Evolutionary conservation across 2,888 invertebrate genomes (phyloP).

Genomic region (Pseudococcus viburni): DNA sequence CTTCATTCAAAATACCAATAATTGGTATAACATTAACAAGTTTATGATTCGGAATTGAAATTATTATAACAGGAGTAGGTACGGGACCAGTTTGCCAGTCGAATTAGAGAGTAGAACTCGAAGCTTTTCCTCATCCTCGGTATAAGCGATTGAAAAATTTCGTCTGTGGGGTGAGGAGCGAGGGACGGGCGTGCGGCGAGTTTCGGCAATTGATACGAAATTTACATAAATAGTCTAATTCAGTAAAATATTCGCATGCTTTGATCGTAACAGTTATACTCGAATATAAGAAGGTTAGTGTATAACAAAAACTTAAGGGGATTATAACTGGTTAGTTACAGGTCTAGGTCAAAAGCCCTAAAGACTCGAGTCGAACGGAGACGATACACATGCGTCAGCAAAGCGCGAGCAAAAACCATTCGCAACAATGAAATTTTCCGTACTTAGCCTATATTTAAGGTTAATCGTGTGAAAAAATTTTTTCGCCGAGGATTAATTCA

Average conservation of each 20-base stretch:
- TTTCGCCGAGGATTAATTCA: background rate
- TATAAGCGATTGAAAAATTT: constrained; percentile 25
- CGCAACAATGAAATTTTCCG: constrained; percentile 23
- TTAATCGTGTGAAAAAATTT: constrained; percentile 26
- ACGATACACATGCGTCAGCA: constrained; percentile 1
- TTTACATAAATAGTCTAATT: constrained; percentile 57
- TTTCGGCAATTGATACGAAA: constrained; percentile 51
- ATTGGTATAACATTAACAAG: constrained; percentile 43
- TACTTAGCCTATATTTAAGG: constrained; percentile 36
- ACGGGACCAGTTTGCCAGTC: constrained; percentile 43
- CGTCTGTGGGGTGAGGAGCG: background rate
- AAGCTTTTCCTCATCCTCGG: background rate
- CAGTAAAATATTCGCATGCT: constrained; percentile 54
- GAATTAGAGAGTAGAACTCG: constrained; percentile 52
- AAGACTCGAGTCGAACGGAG: constrained; percentile 37
- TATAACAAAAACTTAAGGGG: constrained; percentile 56
- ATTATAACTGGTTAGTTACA: constrained; percentile 51
- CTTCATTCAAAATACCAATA: constrained; percentile 40
- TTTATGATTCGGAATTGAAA: constrained; percentile 52
- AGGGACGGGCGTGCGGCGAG: background rate
- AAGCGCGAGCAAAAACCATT: background rate
- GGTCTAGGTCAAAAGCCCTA: constrained; percentile 55
- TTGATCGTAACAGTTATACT: constrained; percentile 52
- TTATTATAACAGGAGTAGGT: background rate
- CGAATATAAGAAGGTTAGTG: constrained; percentile 35